Conservation (phyloP, 2,888 invertebrate genomes). For the Schizotus pectinicornis region DNA sequence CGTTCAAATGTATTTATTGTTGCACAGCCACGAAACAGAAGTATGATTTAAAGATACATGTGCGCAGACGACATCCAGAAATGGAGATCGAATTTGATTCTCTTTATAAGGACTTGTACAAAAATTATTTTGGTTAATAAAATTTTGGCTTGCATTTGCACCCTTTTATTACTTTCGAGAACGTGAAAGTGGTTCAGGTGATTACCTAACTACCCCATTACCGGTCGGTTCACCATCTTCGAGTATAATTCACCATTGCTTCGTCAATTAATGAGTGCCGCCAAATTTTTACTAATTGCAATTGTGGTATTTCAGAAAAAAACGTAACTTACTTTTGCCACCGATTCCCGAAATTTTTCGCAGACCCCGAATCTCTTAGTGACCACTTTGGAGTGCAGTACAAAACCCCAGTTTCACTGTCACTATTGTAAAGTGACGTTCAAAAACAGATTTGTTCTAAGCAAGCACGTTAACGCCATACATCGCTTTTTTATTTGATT, state of each 20-base stretch:
- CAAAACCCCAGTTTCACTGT: slow-evolving; percentile 3
- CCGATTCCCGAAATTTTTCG: background rate
- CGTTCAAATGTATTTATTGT: slow-evolving; percentile 38
- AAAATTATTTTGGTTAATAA: slow-evolving; percentile 12
- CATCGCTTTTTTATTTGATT: slow-evolving; percentile 3
- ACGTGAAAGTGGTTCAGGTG: no score
- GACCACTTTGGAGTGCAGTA: slow-evolving; percentile 26
- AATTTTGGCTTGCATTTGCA: background rate
- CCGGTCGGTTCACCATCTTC: background rate
- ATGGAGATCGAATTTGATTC: slow-evolving; percentile 27
- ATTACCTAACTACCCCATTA: background rate
- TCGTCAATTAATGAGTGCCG: background rate
- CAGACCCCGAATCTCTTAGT: background rate
- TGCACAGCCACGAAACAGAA: slow-evolving; percentile 33
- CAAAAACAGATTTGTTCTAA: background rate
- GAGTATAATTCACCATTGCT: background rate
- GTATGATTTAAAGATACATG: slow-evolving; percentile 38
- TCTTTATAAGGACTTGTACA: slow-evolving; percentile 14
- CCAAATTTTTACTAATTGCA: background rate
- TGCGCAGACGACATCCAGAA: slow-evolving; percentile 32
- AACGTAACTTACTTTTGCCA: slow-evolving; percentile 3
- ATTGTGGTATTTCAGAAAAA: no score
- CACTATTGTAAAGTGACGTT: slow-evolving; percentile 2
- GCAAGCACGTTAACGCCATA: background rate
- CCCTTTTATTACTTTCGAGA: background rate